phyloP scores from a whole-genome alignment of 37 sponge, comb jelly and placozoan species.

The Mnemiopsis leidyi region DNA sequence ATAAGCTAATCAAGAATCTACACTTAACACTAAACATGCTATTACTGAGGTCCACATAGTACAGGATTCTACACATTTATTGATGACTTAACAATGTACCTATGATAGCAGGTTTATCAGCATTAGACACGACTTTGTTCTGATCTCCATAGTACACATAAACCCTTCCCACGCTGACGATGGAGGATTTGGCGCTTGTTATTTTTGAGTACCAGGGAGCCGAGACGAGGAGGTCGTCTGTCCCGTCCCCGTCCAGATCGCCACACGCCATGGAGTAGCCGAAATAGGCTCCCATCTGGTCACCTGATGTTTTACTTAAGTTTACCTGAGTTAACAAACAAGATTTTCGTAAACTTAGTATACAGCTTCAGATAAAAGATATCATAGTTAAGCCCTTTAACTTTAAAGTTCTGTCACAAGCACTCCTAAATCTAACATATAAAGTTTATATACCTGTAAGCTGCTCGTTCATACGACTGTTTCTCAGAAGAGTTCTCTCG shows the following conservation, averaged over 20 bases:
- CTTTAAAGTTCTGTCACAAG: no score
- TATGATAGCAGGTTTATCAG: not conserved
- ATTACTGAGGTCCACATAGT: no score
- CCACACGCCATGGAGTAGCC: conserved; percentile 59
- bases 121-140: conserved; percentile 24
- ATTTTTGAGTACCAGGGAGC: conserved; percentile 49
- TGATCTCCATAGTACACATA: conserved; percentile 50
- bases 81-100: no score
- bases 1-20: no score
- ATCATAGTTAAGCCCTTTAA: no score
- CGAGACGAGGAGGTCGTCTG: conserved; percentile 4
- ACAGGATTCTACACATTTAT: no score
- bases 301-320: no score
- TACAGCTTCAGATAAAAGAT: no score
- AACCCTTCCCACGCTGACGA: conserved; percentile 55
- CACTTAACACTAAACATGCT: no score
- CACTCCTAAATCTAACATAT: no score
- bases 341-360: no score
- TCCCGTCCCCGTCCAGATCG: conserved; percentile 27
- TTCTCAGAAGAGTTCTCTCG: not conserved
- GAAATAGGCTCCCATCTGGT: conserved; percentile 61
- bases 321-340: no score
- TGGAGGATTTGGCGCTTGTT: conserved; percentile 6
- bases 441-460: conserved; percentile 5
- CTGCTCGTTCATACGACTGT: conserved; percentile 1